A percentile compares a stretch with the other conserved stretches of the same genome.
These are phyloP conservation scores for Clinocottus analis DNA, from an alignment of 2,113 vertebrate species.

Conservation along the genomic window DNA sequence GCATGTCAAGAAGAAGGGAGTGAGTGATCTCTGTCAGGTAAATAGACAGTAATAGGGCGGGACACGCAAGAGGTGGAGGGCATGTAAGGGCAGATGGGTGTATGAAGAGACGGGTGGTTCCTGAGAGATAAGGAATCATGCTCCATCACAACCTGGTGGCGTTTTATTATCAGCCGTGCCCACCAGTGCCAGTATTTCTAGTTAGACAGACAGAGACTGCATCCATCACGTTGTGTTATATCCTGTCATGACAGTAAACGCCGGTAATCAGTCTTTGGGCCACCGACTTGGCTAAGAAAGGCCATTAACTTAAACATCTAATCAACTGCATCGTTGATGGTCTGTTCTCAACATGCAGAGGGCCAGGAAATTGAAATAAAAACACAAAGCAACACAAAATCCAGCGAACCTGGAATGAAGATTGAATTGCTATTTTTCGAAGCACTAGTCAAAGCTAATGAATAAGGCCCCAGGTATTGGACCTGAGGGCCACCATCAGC, in stretches of 20 bases:
- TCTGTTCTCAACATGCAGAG: not conserved
- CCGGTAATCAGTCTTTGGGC: not conserved
- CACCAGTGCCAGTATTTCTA: constrained; percentile 36
- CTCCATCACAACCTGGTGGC: constrained; percentile 38
- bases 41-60: constrained; percentile 29
- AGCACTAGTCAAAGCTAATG: not conserved
- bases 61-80: constrained; percentile 37
- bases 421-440: constrained; percentile 16
- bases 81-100: not conserved
- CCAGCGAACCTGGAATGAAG: constrained; percentile 4
- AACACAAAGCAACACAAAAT: not conserved
- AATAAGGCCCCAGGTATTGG: constrained; percentile 21
- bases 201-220: constrained; percentile 8
- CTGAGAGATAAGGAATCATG: constrained; percentile 55
- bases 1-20: constrained; percentile 46
- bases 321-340: not conserved
- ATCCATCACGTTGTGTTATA: constrained; percentile 24
- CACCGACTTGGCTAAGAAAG: constrained; percentile 1
- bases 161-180: constrained; percentile 34
- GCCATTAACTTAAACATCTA: not conserved
- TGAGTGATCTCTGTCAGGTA: constrained; percentile 55
- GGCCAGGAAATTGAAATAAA: not conserved
- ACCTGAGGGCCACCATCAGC: constrained; percentile 36
- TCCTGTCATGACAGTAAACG: constrained; percentile 18
- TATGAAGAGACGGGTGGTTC: constrained; percentile 48